Percentiles rank a stretch among this genome's conserved stretches.
Conservation (phyloP, 2,888 invertebrate species). For the Geophilus truncorum region DNA sequence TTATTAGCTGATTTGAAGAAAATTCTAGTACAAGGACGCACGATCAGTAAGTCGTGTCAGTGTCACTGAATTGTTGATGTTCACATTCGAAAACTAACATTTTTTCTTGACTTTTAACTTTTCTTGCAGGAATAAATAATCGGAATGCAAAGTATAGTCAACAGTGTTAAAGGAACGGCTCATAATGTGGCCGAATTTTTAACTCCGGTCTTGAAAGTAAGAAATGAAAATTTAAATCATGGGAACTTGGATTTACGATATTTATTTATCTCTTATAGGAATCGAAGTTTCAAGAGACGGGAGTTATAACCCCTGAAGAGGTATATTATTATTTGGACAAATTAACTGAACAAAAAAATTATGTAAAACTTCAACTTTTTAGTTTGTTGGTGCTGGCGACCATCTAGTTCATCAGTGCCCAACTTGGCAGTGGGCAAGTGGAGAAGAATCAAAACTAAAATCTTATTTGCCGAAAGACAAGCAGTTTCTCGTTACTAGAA, state of each 20-base stretch:
- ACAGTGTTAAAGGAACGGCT: constrained; percentile 90
- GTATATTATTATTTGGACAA: constrained; percentile 41
- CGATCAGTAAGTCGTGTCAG: too few relatives aligned
- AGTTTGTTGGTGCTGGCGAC: constrained; percentile 95
- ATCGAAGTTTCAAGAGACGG: constrained; percentile 95
- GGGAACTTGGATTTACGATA: not conserved
- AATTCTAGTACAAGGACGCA: too few relatives aligned
- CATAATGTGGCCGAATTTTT: constrained; percentile 92
- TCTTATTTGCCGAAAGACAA: constrained; percentile 89
- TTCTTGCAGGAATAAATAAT: not conserved
- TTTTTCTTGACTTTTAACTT: not conserved
- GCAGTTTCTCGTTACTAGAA: constrained; percentile 93
- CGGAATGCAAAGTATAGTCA: constrained; percentile 92
- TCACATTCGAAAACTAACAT: not conserved
- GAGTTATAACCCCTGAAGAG: constrained; percentile 97
- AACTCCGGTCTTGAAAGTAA: constrained; percentile 91
- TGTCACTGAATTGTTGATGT: not conserved
- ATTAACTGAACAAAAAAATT: too few relatives aligned
- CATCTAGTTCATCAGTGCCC: constrained; percentile 98
- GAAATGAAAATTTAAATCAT: not conserved
- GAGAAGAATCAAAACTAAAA: constrained; percentile 83
- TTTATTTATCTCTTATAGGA: constrained; percentile 64
- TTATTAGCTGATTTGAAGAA: too few relatives aligned
- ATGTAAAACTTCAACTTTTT: too few relatives aligned
- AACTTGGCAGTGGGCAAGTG: constrained; percentile 92